Conservation (phyloP, 2,797 vertebrate species). For the Prunella strophiata region DNA sequence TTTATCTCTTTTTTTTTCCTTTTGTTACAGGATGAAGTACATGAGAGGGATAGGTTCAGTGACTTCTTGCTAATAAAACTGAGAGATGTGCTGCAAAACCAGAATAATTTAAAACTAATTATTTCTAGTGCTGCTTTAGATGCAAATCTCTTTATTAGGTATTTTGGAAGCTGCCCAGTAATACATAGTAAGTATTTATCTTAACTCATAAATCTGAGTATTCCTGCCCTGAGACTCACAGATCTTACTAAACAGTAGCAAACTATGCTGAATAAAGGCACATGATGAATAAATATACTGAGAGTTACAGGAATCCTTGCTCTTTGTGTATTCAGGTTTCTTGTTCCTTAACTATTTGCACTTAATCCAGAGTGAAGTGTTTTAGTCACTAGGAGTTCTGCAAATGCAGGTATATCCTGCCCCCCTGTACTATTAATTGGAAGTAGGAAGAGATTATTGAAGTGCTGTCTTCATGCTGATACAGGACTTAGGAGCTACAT, state of each 20-base stretch:
- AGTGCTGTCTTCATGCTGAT: not conserved
- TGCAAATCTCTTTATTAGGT: conserved; percentile 86
- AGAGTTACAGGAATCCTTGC: not conserved
- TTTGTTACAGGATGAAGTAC: conserved; percentile 90
- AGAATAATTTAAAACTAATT: conserved; percentile 87
- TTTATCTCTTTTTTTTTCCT: not conserved
- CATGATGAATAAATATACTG: not conserved
- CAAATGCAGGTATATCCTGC: not conserved
- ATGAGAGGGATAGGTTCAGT: conserved; percentile 92
- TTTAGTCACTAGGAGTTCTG: not conserved
- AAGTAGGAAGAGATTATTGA: not conserved
- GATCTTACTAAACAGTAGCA: not conserved
- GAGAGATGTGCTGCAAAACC: conserved; percentile 85
- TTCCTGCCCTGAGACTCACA: not conserved
- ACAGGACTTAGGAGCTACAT: not conserved
- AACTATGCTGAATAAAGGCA: not conserved
- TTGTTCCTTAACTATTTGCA: not conserved
- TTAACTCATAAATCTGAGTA: not conserved
- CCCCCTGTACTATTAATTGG: not conserved
- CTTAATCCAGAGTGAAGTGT: not conserved
- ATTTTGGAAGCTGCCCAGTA: conserved; percentile 91
- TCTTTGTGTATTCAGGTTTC: not conserved
- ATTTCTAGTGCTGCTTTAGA: conserved; percentile 93
- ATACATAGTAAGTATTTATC: conserved; percentile 84
- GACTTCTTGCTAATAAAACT: conserved; percentile 96